Conservation (phyloP, 2,888 invertebrate species). For the Lymantria dispar region DNA sequence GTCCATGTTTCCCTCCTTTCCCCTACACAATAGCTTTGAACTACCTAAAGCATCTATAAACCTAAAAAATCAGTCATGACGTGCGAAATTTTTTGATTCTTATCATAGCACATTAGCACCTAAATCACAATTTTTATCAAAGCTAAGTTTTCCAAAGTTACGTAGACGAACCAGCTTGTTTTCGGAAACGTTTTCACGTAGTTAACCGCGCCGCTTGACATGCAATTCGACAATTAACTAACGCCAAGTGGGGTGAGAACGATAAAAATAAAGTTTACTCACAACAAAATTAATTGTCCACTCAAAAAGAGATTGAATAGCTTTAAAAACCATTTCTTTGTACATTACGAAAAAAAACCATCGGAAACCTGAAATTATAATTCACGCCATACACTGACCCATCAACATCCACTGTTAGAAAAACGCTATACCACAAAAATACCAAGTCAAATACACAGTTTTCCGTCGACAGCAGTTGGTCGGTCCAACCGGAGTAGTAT, state of each 20-base stretch:
- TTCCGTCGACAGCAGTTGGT: no score
- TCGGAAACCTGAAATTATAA: no score
- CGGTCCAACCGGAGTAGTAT: no score
- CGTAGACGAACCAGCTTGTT: slow-evolving; percentile 62
- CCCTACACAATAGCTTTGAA: no score
- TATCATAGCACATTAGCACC: slow-evolving; percentile 51
- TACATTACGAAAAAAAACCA: no score
- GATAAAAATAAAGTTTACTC: slow-evolving; percentile 44
- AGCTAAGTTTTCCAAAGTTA: slow-evolving; percentile 38
- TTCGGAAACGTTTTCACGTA: slow-evolving; percentile 72
- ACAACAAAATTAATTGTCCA: slow-evolving; percentile 30
- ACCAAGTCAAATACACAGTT: no score
- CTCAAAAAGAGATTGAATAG: slow-evolving; percentile 31
- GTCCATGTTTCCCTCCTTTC: no score
- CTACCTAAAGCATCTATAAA: slow-evolving; percentile 7
- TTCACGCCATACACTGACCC: no score
- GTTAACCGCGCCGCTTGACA: slow-evolving; percentile 56
- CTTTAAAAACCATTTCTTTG: background rate
- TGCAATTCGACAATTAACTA: slow-evolving; percentile 65
- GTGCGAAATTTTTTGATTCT: slow-evolving; percentile 26
- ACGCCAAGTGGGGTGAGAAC: slow-evolving; percentile 35
- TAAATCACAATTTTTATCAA: slow-evolving; percentile 44
- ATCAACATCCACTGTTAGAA: no score
- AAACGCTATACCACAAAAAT: no score
- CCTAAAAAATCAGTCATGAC: slow-evolving; percentile 16